Percentiles rank a stretch among this genome's conserved stretches.
Conservation (phyloP, 2,113 vertebrate species). For the Chloroceryle aenea region DNA sequence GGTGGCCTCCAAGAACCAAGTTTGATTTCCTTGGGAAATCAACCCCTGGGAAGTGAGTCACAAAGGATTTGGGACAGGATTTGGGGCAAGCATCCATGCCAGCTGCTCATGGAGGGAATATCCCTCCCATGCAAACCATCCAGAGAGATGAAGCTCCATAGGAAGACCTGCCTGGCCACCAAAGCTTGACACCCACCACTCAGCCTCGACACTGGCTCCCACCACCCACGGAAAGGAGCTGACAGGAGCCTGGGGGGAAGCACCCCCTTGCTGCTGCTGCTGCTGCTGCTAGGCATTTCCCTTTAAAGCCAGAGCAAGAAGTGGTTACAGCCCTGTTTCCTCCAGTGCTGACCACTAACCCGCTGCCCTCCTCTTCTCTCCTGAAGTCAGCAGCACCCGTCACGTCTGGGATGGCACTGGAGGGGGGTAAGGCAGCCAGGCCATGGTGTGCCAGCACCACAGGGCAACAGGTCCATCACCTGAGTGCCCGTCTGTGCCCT, state of each 20-base stretch:
- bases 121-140: accelerated
- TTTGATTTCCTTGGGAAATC: background rate
- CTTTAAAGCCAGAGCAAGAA: background rate
- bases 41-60: background rate
- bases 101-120: background rate
- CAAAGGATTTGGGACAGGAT: background rate
- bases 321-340: background rate
- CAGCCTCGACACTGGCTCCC: background rate
- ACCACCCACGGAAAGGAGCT: accelerated
- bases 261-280: background rate
- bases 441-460: accelerated
- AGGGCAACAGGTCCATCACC: background rate
- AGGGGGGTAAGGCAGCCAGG: background rate
- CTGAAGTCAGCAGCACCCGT: background rate
- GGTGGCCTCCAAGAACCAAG: accelerated
- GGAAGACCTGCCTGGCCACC: background rate
- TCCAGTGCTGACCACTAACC: background rate
- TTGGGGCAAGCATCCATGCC: background rate
- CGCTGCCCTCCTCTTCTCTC: background rate
- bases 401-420: background rate
- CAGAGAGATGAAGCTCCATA: accelerated
- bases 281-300: background rate
- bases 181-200: background rate
- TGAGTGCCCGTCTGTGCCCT: background rate
- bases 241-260: background rate